Percentiles rank a stretch among this genome's conserved stretches.
phyloP scores from a whole-genome alignment of 2,888 invertebrate species.

The Lasius platythorax region DNA sequence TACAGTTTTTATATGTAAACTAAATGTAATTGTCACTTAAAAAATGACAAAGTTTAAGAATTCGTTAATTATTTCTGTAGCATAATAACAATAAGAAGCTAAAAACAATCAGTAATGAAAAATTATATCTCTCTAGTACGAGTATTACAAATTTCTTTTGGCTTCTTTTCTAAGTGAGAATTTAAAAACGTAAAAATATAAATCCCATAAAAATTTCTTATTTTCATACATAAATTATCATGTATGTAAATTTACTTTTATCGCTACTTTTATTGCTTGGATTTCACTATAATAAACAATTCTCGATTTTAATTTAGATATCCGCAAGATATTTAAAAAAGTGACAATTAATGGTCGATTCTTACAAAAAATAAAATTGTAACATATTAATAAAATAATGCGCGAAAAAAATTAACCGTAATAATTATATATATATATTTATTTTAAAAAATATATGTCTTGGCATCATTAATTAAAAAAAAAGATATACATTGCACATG shows the following conservation, averaged over 20 bases:
- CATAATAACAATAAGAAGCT: background rate
- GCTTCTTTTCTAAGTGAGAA: too few species aligned
- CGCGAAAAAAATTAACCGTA: too few species aligned
- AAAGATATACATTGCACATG: background rate
- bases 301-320: too few species aligned
- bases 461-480: background rate
- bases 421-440: background rate
- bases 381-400: too few species aligned
- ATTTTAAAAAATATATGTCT: background rate
- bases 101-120: background rate
- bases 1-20: too few species aligned
- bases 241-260: too few species aligned
- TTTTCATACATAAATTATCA: too few species aligned
- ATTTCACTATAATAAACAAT: background rate
- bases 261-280: background rate
- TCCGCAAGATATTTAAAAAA: too few species aligned
- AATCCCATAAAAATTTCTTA: too few species aligned
- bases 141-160: background rate
- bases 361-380: too few species aligned
- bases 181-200: too few species aligned
- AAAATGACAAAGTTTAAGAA: background rate
- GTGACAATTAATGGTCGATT: too few species aligned
- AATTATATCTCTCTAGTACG: background rate
- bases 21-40: background rate
- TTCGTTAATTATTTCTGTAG: background rate